Percentiles rank a stretch among this genome's conserved stretches.
phyloP scores from a whole-genome alignment of 2,797 vertebrate genomes.

The Oreortyx pictus region DNA sequence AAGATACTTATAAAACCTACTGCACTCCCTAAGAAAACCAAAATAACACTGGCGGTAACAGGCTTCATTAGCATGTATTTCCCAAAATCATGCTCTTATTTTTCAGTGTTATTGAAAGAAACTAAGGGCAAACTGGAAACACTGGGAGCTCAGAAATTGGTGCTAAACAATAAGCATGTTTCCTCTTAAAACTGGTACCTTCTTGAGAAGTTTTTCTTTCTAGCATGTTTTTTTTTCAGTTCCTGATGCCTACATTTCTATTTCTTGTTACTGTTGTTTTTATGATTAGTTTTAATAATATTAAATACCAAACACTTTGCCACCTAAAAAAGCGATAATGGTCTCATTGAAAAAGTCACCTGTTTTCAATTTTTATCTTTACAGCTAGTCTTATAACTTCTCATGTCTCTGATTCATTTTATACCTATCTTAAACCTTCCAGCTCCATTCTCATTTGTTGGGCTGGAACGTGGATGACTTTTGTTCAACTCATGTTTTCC shows the following conservation, averaged over 20 bases:
- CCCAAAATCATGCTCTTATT: background rate
- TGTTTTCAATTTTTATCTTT: background rate
- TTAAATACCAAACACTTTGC: background rate
- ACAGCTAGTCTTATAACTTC: background rate
- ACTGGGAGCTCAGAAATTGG: rapidly evolving
- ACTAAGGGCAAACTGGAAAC: background rate
- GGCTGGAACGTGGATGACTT: background rate
- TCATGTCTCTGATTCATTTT: background rate
- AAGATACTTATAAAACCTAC: background rate
- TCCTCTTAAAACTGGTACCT: background rate
- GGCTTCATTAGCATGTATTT: background rate
- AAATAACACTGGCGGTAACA: rapidly evolving
- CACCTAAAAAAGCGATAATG: background rate
- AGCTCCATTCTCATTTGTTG: background rate
- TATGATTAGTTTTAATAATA: background rate
- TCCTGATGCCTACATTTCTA: background rate
- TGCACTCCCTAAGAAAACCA: background rate
- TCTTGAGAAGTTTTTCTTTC: background rate
- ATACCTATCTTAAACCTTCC: background rate
- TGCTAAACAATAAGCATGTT: background rate
- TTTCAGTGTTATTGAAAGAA: background rate
- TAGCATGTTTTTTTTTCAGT: background rate
- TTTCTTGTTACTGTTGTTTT: background rate
- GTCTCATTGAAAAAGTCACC: background rate
- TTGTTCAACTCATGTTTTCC: background rate